phyloP scores from a whole-genome alignment of 2,888 invertebrate species.

The Chouioia cunea region DNA sequence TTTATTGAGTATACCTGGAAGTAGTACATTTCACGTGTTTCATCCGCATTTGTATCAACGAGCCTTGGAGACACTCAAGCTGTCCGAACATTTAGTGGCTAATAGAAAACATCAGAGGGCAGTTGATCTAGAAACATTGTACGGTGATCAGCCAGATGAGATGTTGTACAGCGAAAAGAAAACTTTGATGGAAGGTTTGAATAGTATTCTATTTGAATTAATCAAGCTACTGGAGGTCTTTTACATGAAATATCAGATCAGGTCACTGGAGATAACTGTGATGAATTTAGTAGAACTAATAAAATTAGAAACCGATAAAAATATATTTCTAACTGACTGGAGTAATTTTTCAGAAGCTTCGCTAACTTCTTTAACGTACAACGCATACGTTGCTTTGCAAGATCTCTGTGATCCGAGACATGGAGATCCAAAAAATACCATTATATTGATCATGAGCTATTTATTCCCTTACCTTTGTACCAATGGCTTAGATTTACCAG shows the following conservation, averaged over 20 bases:
- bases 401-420: conserved; percentile 67
- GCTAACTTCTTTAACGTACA: conserved; percentile 58
- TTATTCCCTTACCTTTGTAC: conserved; percentile 65
- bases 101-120: conserved; percentile 43
- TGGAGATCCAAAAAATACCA: conserved; percentile 64
- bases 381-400: conserved; percentile 65
- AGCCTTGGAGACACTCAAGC: conserved; percentile 59
- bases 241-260: conserved; percentile 66
- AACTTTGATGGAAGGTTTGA: conserved; percentile 62
- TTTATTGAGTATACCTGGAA: conserved; percentile 76
- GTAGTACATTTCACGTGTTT: conserved; percentile 76
- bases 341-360: conserved; percentile 47
- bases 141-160: conserved; percentile 48
- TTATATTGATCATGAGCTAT: conserved; percentile 65
- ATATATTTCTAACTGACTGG: conserved; percentile 46
- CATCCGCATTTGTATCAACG: conserved; percentile 74
- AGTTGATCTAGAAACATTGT: conserved; percentile 51
- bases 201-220: conserved; percentile 65
- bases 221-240: conserved; percentile 65
- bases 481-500: conserved; percentile 51
- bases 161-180: conserved; percentile 61
- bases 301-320: conserved; percentile 57
- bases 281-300: conserved; percentile 64
- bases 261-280: conserved; percentile 66
- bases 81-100: conserved; percentile 53